These are phyloP conservation scores for Nezara viridula DNA, from an alignment of 2,888 invertebrate genomes.

Conservation along the genomic window DNA sequence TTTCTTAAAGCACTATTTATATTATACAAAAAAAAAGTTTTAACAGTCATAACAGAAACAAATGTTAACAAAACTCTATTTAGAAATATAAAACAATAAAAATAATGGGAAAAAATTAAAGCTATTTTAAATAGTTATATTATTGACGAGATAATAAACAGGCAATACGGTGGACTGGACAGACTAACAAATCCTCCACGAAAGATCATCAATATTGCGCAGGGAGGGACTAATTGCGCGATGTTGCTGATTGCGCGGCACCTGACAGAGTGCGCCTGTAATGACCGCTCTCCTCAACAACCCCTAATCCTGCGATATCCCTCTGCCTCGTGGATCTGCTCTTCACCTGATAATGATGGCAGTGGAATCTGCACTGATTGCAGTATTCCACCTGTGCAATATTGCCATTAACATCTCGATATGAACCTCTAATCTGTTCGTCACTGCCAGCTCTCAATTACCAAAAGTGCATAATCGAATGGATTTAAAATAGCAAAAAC, in stretches of 20 bases:
- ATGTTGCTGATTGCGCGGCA: neutral
- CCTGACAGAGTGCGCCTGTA: neutral
- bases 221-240: neutral
- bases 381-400: neutral
- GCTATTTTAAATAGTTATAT: too few species aligned
- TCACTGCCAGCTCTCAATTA: too few species aligned
- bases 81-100: too few species aligned
- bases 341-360: neutral
- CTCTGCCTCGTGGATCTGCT: neutral
- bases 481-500: too few species aligned
- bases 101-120: too few species aligned
- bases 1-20: too few species aligned
- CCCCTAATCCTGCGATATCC: neutral
- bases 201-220: slow-evolving; percentile 5
- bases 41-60: too few species aligned
- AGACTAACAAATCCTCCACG: neutral
- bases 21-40: too few species aligned
- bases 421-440: neutral
- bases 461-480: too few species aligned
- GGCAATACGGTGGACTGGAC: neutral
- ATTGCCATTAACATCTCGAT: neutral
- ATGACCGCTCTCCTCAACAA: neutral
- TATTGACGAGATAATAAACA: too few species aligned
- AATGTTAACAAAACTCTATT: too few species aligned
- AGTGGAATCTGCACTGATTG: neutral